Evolutionary conservation across 2,113 vertebrate species (phyloP).

Genomic region (Gallinago media): DNA sequence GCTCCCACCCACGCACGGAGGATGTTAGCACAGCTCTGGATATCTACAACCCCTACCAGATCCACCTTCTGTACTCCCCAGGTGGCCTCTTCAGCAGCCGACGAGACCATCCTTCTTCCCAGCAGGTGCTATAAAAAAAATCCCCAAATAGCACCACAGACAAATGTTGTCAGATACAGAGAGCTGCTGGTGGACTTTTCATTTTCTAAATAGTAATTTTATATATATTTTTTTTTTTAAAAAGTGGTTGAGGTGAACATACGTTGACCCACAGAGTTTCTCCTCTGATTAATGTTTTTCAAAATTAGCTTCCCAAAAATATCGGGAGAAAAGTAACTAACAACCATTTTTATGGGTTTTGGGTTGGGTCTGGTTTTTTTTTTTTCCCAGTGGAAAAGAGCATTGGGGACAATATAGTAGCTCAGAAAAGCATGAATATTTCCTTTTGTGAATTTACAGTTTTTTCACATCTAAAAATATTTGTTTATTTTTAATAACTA

Average conservation of each 20-base stretch:
- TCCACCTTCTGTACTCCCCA: fast-evolving
- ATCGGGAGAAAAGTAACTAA: background rate
- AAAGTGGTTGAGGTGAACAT: fast-evolving
- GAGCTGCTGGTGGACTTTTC: background rate
- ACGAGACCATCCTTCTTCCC: fast-evolving
- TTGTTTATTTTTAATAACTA: background rate
- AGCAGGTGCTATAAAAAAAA: background rate
- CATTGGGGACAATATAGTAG: fast-evolving
- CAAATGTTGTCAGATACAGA: fast-evolving
- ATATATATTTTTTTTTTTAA: too few species aligned
- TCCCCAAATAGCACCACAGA: fast-evolving
- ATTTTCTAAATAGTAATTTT: background rate
- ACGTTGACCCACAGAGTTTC: fast-evolving
- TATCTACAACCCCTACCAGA: background rate
- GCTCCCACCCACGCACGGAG: fast-evolving
- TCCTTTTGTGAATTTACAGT: background rate
- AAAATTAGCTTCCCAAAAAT: background rate
- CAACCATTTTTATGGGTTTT: background rate
- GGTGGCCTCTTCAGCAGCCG: fast-evolving
- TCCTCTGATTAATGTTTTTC: background rate
- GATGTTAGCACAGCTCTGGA: background rate
- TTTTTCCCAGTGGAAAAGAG: background rate
- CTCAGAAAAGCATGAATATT: background rate
- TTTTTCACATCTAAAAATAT: background rate
- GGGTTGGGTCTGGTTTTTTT: background rate